A percentile compares a stretch with the other conserved stretches of the same genome.
Evolutionary conservation across 1,140 invertebrate genomes (phyloP).

Genomic region (Drosophila burlai): DNA sequence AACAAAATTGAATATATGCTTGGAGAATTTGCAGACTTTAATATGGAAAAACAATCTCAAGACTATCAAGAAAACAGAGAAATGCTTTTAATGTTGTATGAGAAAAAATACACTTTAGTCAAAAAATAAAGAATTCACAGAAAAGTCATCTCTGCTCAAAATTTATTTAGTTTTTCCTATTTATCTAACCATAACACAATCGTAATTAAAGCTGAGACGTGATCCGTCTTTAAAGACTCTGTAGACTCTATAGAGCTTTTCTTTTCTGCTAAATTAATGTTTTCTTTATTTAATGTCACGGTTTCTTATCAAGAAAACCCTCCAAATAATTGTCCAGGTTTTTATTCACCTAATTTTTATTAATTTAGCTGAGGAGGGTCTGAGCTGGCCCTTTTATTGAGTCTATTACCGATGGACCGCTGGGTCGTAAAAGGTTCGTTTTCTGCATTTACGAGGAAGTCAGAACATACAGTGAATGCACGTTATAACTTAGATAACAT

Average conservation of each 20-base stretch:
- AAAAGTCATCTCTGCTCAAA: too few species aligned
- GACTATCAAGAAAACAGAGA: neutral
- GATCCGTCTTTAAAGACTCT: neutral
- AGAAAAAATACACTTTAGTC: neutral
- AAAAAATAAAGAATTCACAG: neutral
- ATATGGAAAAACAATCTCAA: neutral
- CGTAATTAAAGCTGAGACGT: neutral
- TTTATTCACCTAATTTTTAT: slow-evolving; percentile 28
- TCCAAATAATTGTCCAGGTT: neutral
- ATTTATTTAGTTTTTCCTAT: neutral
- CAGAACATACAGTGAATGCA: neutral
- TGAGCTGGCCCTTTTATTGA: slow-evolving; percentile 42
- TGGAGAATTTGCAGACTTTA: neutral
- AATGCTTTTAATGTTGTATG: neutral
- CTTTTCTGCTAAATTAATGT: neutral
- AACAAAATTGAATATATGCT: slow-evolving; percentile 14
- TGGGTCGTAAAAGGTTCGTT: slow-evolving; percentile 29
- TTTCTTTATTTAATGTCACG: neutral
- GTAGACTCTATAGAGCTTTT: too few species aligned
- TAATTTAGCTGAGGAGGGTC: slow-evolving; percentile 27
- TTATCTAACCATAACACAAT: neutral
- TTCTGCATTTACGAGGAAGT: slow-evolving; percentile 6
- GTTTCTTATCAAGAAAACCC: neutral
- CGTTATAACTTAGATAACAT: neutral
- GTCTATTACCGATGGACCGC: slow-evolving; percentile 23